A percentile compares a stretch with the other conserved stretches of the same genome.
Evolutionary conservation across 2,888 invertebrate species (phyloP).

Genomic region (Lissonota sp.): DNA sequence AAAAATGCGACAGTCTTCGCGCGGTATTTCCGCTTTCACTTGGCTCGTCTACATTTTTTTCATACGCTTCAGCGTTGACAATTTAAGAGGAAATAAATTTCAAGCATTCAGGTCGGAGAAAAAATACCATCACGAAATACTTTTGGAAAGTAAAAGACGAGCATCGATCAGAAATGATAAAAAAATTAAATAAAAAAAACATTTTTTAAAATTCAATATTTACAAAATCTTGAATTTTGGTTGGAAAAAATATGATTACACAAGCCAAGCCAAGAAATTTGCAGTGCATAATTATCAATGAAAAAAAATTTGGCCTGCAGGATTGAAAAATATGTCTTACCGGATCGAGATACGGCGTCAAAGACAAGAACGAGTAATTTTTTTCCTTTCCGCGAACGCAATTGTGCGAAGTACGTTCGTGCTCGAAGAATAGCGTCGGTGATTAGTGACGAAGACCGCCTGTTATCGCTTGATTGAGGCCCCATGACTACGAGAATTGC

Average conservation of each 20-base stretch:
- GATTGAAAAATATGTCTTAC: not conserved
- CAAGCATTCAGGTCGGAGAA: not conserved
- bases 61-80: too few relatives aligned
- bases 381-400: not conserved
- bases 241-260: too few relatives aligned
- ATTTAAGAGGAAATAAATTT: too few relatives aligned
- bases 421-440: not conserved
- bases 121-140: not conserved
- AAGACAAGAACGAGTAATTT: not conserved
- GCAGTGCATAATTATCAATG: not conserved
- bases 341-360: not conserved
- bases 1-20: too few relatives aligned
- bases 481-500: slow-evolving; percentile 13
- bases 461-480: slow-evolving; percentile 11
- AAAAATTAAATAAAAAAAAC: too few relatives aligned
- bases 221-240: too few relatives aligned
- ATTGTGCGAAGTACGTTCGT: not conserved
- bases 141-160: too few relatives aligned
- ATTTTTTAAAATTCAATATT: too few relatives aligned
- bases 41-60: too few relatives aligned
- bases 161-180: too few relatives aligned
- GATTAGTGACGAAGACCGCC: not conserved
- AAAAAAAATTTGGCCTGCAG: not conserved
- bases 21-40: too few relatives aligned
- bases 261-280: too few relatives aligned